Evolutionary conservation across 1,140 invertebrate genomes (phyloP).

Genomic region (Globodera rostochiensis): DNA sequence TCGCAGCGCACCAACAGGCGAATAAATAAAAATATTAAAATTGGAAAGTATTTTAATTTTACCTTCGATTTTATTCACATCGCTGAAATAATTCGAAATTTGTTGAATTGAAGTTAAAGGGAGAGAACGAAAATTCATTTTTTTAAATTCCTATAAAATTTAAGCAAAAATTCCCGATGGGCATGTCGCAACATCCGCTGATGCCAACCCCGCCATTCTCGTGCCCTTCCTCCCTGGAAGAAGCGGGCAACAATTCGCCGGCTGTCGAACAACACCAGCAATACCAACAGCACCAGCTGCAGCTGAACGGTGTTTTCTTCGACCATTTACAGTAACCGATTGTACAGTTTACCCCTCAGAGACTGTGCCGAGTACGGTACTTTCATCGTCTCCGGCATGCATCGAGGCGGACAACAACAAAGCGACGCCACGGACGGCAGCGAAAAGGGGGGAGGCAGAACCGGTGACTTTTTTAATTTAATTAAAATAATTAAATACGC

Average conservation of each 20-base stretch:
- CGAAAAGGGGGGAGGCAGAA: background rate
- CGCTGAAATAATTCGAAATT: background rate
- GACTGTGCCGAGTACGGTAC: background rate
- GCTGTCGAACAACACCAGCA: slow-evolving; percentile 6
- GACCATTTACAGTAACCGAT: background rate
- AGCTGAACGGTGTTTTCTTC: background rate
- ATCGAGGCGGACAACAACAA: background rate
- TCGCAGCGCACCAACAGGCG: background rate
- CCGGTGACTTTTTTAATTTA: too few species aligned
- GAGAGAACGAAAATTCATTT: background rate
- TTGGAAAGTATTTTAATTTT: too few species aligned
- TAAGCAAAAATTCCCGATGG: background rate
- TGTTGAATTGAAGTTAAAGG: background rate
- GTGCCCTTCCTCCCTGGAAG: slow-evolving; percentile 8
- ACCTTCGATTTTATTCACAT: too few species aligned
- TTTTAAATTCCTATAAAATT: background rate
- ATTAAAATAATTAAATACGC: too few species aligned
- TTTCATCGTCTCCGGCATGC: background rate
- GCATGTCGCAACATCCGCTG: background rate
- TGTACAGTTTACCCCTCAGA: background rate
- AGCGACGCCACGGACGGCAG: background rate
- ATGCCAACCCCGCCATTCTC: background rate
- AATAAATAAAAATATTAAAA: background rate
- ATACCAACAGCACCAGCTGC: background rate
- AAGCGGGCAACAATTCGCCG: slow-evolving; percentile 11